Evolutionary conservation across 2,888 invertebrate genomes (phyloP), one percentile per base, ranked within the genome.

Genomic region (Caenorhabditis virilis): DNA sequence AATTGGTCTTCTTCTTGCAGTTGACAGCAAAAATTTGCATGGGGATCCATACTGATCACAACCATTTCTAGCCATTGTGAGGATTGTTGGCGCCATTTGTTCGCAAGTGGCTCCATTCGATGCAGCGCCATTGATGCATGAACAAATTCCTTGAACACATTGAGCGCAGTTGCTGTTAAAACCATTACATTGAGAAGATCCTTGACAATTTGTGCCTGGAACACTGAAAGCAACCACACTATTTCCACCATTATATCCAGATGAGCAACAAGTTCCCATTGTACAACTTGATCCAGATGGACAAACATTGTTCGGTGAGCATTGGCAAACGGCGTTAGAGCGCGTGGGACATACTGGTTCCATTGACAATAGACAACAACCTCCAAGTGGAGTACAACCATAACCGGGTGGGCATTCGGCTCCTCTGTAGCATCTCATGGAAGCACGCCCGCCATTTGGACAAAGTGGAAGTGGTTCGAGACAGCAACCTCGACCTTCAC

Each of bases 401-500:
- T 76, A 80, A 11, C 79, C 79, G 6, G 78, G 69, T 4, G 82
- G 80, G 39, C 82, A 82, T 41, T 78, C 78, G 0, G 74, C 63
- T 41, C 82, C 82, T 38, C 76, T 52, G 20, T 67, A 64, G 48
- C 82, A 82, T 38, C 69, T 52, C 60, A 71, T 73, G 0, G 70
- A 68, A 7, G 80, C 76, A 42, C 77, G 57, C 16, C 76, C 78
- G 18, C 79, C 80, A 51, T 78, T 78, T 16, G 82, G 81, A 47
- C 82, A 82, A 2, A 78, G 55, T 2, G 82, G 81, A 43, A 81
- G 56, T 1, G 80, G 81, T 42, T 81, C 77, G 7, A 77, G 77
- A 41, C 81, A 82, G 46, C 82, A 82, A n/a, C 80, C 80, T 27
- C 77, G 65, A 66, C 77, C 77, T 59, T 80, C 80, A 45, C 80